Conservation (phyloP, 2,113 vertebrate species). For the Ochotona princeps region DNA sequence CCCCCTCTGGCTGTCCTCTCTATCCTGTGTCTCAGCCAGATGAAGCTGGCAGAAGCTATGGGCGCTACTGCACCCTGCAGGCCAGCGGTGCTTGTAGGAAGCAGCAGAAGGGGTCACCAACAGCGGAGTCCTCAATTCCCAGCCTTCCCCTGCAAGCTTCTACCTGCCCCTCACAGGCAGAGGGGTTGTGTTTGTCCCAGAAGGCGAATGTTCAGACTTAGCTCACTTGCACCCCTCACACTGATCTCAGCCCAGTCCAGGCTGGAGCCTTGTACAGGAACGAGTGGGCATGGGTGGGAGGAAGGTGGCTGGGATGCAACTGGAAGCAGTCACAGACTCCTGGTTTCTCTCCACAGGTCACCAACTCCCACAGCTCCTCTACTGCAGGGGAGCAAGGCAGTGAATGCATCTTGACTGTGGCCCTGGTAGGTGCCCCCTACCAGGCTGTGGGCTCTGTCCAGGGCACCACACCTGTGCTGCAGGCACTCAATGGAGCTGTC, state of each 20-base stretch:
- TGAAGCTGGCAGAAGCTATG: not conserved
- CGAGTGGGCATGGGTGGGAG: accelerated
- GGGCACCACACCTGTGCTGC: constrained; percentile 88
- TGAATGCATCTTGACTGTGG: constrained; percentile 76
- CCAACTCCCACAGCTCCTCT: constrained; percentile 60
- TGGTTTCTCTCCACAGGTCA: constrained; percentile 77
- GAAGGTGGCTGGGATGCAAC: accelerated
- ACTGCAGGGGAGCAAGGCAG: not conserved
- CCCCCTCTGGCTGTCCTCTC: not conserved
- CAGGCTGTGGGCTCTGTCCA: constrained; percentile 88
- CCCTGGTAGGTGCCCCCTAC: constrained; percentile 81
- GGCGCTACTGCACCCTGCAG: not conserved
- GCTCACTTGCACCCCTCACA: not conserved
- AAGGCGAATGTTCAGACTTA: not conserved
- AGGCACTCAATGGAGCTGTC: constrained; percentile 86
- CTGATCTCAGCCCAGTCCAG: not conserved
- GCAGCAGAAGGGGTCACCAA: not conserved
- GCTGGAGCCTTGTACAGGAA: accelerated
- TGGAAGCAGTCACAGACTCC: accelerated
- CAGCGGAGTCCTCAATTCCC: not conserved
- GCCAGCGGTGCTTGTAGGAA: not conserved
- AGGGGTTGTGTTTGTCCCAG: not conserved
- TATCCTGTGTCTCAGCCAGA: not conserved
- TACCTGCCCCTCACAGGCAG: not conserved
- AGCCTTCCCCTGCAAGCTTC: not conserved